Conservation (phyloP, 2,888 invertebrate species). For the Xylota sylvarum region DNA sequence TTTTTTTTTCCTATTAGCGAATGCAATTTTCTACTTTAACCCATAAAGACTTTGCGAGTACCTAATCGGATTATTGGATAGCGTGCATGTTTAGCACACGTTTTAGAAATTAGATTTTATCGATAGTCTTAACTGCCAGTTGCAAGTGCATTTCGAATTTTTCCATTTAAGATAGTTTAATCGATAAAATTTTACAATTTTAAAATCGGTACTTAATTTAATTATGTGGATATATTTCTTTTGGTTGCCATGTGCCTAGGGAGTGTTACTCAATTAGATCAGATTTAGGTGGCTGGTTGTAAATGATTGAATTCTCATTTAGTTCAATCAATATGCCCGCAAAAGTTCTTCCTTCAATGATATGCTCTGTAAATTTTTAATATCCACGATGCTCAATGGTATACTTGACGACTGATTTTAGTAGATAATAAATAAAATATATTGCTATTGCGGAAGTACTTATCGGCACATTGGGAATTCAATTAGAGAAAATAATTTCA, state of each 20-base stretch:
- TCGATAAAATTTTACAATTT: conserved; percentile 20
- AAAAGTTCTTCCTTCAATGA: no score
- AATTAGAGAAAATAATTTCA: not conserved
- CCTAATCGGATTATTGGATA: conserved; percentile 64
- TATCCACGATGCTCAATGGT: not conserved
- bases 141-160: not conserved
- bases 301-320: not conserved
- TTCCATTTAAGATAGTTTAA: conserved; percentile 13
- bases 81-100: conserved; percentile 43
- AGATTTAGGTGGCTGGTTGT: not conserved
- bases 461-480: not conserved
- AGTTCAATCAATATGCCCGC: no score
- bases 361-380: not conserved
- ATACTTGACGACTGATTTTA: not conserved
- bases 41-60: conserved; percentile 51
- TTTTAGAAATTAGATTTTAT: conserved; percentile 7
- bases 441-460: not conserved
- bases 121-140: conserved; percentile 11
- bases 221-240: conserved; percentile 1
- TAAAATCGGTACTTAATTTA: conserved; percentile 9
- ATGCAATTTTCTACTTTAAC: conserved; percentile 63
- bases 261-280: conserved; percentile 4
- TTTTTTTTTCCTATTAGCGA: conserved; percentile 4
- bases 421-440: not conserved
- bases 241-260: not conserved